Evolutionary conservation across 1,140 invertebrate species (phyloP).

Genomic region (Procambarus virginalis): DNA sequence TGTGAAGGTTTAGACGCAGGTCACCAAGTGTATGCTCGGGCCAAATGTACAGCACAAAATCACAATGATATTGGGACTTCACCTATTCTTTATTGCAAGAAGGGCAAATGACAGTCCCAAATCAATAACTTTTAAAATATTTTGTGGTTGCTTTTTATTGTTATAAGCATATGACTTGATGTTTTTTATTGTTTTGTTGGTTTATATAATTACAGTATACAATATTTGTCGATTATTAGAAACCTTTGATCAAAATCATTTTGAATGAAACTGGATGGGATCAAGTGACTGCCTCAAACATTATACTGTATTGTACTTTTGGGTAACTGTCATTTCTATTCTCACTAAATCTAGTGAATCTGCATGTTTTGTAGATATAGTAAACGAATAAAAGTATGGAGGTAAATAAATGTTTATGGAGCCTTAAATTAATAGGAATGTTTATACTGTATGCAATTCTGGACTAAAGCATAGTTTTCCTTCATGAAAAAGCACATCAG

Average conservation of each 20-base stretch:
- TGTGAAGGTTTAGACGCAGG: slow-evolving; percentile 57
- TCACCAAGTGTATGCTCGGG: slow-evolving; percentile 21
- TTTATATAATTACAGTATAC: slow-evolving; percentile 18
- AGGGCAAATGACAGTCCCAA: slow-evolving; percentile 65
- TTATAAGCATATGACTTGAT: slow-evolving; percentile 38
- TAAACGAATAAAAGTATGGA: not conserved
- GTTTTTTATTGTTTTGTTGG: slow-evolving; percentile 6
- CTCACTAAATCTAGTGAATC: slow-evolving; percentile 20
- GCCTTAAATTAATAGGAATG: too few relatives aligned
- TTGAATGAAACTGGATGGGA: slow-evolving; percentile 41
- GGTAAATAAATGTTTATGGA: not conserved
- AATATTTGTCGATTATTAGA: slow-evolving; percentile 28
- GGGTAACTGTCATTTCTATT: slow-evolving; percentile 61
- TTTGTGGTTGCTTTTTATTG: slow-evolving; percentile 12
- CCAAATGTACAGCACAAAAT: slow-evolving; percentile 58
- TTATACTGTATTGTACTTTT: slow-evolving; percentile 45
- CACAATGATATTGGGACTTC: slow-evolving; percentile 58
- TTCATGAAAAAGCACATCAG: too few relatives aligned
- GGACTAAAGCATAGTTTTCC: too few relatives aligned
- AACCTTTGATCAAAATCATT: not conserved
- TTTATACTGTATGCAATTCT: too few relatives aligned
- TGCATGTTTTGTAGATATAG: slow-evolving; percentile 59
- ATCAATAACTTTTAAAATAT: slow-evolving; percentile 19
- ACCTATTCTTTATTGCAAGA: slow-evolving; percentile 62
- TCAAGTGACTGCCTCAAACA: slow-evolving; percentile 55